Base-by-base conservation (phyloP, 2,888 invertebrate species). In the Apamea sordens region DNA sequence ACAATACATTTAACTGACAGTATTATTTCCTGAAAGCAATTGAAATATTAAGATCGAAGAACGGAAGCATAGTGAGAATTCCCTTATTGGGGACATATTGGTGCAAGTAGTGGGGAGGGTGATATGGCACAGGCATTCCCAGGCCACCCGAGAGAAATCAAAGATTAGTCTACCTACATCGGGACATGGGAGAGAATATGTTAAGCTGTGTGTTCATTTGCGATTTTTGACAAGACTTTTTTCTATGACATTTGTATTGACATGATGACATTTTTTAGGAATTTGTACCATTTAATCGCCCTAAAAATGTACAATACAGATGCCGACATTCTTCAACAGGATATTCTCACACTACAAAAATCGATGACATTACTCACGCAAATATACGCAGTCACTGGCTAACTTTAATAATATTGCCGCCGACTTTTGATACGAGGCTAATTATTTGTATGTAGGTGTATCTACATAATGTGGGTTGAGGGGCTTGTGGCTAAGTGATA, bases 71-170 rank as follows among this genome's bases (percentile, higher is more conserved):
- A 75, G 44, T 75, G 74, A 75, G 70, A 87, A 80, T 61, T 87
- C 77, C 70, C 72, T 7, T 75, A 50, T 32, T 75, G 82, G 77
- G 86, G 24, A 69, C 63, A 77, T 73, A 85, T 73, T 77, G 67
- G 72, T 36, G 59, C 71, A 80, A 75, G 65, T 61, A 69, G 78
- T 79, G 63, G 73, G 63, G n/a, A 24, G 82, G 67, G 70, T 59
- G 73, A 78, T 73, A 68, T 75, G 69, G 61, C 56, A 86, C 67
- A 74, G 56, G n/a, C 67, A 44, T 41, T 41, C 50, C 77, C 82
- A 41, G 65, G 41, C 59, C 56, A 63, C 64, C n/a, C 64, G 85
- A 72, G 73, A 88, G 78, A 79, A 86, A 85, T 88, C 88, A 77
- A 79, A 86, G 88, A 86, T 82, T 77, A 82, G 64, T 75, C 70